Evolutionary conservation across 2,888 invertebrate genomes (phyloP), one percentile per base, ranked within the genome.

Genomic region (Amphipyra berbera): DNA sequence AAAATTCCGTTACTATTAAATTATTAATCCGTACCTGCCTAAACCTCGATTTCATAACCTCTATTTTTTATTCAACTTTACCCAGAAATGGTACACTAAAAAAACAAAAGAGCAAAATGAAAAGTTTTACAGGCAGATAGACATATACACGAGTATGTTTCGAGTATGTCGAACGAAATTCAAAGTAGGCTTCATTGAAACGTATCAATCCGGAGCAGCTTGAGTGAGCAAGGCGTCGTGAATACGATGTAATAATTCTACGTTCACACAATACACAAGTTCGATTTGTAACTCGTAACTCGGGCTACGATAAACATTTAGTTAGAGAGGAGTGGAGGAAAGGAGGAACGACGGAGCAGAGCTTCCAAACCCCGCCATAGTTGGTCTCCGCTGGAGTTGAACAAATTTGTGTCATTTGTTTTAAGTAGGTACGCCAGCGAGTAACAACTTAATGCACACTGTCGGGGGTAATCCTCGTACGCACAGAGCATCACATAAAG

Each of bases 391-490:
- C 70, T 84, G 77, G 81, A 86, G 84, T 83, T 81, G 81, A 90
- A 92, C 90, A 89, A 91, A 91, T 91, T 87, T 66, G 77, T 82
- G 82, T 87, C 87, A 90, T 90, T 92, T 89, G 85, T 90, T 90
- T 82, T 81, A 82, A 78, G 69, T 81, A 82, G 78, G 69, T 79
- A 81, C 80, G 75, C 73, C 73, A 80, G 72, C 62, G 77, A 82
- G 82, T 80, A 81, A 85, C 85, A 83, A 82, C 83, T 85, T 85
- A 83, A 87, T 87, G 83, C 83, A 68, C 44, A 61, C 42, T 65
- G 37, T 46, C 27, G 30, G 12, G 12, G 15, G n/a, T 59, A 38
- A 49, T 53, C 40, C 41, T 27, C 37, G 9, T 41, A 45, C 41
- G 46, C 45, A 48, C 21, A 54, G 44, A 52, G 12, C 14, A 46